These are phyloP conservation scores for Allygus modestus DNA, from an alignment of 2,888 invertebrate genomes.

Conservation along the genomic window DNA sequence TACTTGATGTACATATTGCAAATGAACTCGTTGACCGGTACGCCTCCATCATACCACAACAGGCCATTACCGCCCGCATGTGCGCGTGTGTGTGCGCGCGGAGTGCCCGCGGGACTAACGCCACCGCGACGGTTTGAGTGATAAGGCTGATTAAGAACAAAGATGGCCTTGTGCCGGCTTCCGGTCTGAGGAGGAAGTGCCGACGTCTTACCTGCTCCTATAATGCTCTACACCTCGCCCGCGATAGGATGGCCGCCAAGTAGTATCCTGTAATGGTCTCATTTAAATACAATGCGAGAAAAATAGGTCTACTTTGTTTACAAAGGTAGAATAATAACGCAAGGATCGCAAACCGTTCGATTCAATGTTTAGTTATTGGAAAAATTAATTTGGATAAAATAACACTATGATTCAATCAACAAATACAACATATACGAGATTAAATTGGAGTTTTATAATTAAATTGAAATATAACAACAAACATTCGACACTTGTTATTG, in stretches of 20 bases:
- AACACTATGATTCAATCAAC: too few relatives aligned
- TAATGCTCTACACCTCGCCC: conserved; percentile 23
- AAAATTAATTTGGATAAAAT: too few relatives aligned
- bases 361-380: not conserved
- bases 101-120: not conserved
- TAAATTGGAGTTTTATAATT: too few relatives aligned
- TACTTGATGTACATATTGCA: too few relatives aligned
- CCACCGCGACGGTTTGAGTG: conserved; percentile 19
- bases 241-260: not conserved
- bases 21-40: too few relatives aligned
- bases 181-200: conserved; percentile 41
- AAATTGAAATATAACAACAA: too few relatives aligned
- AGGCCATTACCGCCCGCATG: not conserved
- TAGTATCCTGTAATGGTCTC: not conserved
- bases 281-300: conserved; percentile 49
- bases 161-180: conserved; percentile 52
- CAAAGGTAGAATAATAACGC: not conserved
- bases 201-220: conserved; percentile 51
- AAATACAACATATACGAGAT: too few relatives aligned
- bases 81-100: too few relatives aligned
- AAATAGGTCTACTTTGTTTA: conserved; percentile 29
- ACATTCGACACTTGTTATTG: too few relatives aligned
- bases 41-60: too few relatives aligned
- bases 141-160: conserved; percentile 56
- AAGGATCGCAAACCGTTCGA: too few relatives aligned